Base-by-base conservation (phyloP, 2,113 vertebrate genomes). In the Mungos mungo region DNA sequence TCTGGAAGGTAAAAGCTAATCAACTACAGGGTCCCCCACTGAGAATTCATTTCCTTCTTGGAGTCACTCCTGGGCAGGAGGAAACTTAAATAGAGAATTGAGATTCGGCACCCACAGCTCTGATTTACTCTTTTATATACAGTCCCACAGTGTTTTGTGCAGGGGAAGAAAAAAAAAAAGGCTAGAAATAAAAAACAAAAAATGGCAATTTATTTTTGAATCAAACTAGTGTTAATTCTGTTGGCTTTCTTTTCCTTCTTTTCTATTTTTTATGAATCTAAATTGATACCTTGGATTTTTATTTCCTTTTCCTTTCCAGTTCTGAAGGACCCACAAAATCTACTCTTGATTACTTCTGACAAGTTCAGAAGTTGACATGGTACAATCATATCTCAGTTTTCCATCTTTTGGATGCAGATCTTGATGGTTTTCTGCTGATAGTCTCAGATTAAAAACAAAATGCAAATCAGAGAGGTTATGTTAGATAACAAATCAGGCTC, bases 1-100 rank as follows among this genome's bases (percentile, higher is more conserved):
- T 96, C 60, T 98, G 95, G 97, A 98, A 98, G 98, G 98, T 87
- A 97, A 97, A 97, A 98, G 97, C 98, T 99, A 98, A 98, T 99
- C 98, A 99, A 33, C 77, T 90, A 41, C 96, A 97, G 98, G 97
- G 95, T 98, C 98, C 95, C 98, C 98, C 97, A 98, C 97, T 90
- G 98, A 98, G 98, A 99, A 98, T 98, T 99, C 98, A 99, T 99
- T 98, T 98, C 99, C 99, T 98, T 96, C 96, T 95, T 94, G 65
- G 93, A 98, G 98, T 96, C 98, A 97, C 96, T 98, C 97, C 97
- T 97, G 97, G 97, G 98, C 96, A 95, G 91, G 60, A 98, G 98
- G 97, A 97, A 97, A 77, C 97, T 97, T 98, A 96, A 97, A 98
- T 79, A 98, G 96, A 72, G 95, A 90, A 96, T 16, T 88, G 88